These are phyloP conservation scores for Petrolisthes cinctipes DNA, from an alignment of 2,888 invertebrate genomes.

Conservation along the genomic window DNA sequence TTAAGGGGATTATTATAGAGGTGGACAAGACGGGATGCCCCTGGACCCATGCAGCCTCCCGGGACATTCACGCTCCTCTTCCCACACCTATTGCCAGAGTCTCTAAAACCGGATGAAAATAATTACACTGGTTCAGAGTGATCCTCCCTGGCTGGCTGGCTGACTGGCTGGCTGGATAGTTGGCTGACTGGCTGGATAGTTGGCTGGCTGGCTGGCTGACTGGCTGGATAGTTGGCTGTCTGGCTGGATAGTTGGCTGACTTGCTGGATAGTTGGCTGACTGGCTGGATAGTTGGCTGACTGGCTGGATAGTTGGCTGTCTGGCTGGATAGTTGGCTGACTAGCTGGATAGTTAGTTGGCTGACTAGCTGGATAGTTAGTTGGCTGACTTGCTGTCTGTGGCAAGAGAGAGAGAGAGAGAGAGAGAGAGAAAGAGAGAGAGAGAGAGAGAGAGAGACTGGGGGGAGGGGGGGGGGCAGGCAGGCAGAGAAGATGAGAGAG, in stretches of 20 bases:
- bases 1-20: constrained; percentile 47
- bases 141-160: neutral
- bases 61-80: neutral
- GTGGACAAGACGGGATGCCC: constrained; percentile 24
- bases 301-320: neutral
- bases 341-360: neutral
- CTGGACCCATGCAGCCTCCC: neutral
- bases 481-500: neutral
- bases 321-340: neutral
- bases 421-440: neutral
- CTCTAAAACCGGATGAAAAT: constrained; percentile 38
- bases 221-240: neutral
- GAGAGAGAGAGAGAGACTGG: constrained; percentile 2
- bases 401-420: neutral
- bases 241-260: neutral
- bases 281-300: neutral
- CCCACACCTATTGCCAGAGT: constrained; percentile 25
- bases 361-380: neutral
- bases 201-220: neutral
- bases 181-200: neutral
- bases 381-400: neutral
- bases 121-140: constrained; percentile 29
- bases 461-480: neutral
- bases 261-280: neutral
- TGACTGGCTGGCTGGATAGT: neutral